Evolutionary conservation across 2,797 vertebrate species (phyloP).

Genomic region (Spinus olivaceus): DNA sequence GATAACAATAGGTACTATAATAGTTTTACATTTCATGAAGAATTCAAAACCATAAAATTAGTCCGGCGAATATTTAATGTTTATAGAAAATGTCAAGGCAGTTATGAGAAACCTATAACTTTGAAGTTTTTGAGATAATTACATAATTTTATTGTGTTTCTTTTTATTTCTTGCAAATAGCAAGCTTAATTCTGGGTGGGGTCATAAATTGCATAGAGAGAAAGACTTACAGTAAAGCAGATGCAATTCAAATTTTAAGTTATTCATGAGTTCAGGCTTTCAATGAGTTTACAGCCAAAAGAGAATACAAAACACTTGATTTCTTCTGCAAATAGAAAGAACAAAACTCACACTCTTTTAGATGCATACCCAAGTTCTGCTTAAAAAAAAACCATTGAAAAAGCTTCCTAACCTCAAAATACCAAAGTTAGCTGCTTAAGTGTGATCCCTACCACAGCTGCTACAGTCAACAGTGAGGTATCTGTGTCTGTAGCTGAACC

Average conservation of each 20-base stretch:
- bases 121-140: background rate
- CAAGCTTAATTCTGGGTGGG: background rate
- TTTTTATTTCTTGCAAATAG: background rate
- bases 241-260: background rate
- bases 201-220: background rate
- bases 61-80: slow-evolving; percentile 17
- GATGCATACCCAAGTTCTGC: background rate
- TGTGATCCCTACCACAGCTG: background rate
- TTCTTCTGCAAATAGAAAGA: background rate
- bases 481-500: background rate
- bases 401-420: background rate
- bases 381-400: background rate
- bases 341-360: background rate
- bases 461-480: background rate
- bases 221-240: background rate
- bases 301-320: background rate
- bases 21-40: slow-evolving; percentile 7
- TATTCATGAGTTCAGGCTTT: background rate
- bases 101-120: slow-evolving; percentile 4
- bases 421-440: background rate
- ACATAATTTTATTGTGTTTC: background rate
- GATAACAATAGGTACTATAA: background rate
- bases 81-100: background rate
- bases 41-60: background rate
- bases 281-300: background rate